These are phyloP conservation scores for Calycopis cecrops DNA, from an alignment of 1,140 invertebrate genomes.

Conservation along the genomic window DNA sequence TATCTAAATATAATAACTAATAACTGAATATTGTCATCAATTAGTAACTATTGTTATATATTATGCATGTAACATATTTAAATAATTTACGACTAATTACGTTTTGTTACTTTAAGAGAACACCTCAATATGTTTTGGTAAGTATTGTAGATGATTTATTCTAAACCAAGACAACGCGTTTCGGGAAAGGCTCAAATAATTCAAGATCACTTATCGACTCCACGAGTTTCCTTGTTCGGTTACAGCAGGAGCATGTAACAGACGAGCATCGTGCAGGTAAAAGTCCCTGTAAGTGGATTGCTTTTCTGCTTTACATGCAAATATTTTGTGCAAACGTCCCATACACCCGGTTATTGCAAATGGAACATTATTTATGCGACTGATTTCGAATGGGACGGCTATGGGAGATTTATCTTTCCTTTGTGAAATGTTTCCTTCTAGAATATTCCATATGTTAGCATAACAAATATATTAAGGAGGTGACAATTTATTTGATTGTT, in stretches of 20 bases:
- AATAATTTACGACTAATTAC: too few species aligned
- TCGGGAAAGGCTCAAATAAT: too few species aligned
- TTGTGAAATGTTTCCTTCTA: constrained; percentile 14
- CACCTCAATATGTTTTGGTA: too few species aligned
- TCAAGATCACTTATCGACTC: constrained; percentile 25
- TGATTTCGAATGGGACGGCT: constrained; percentile 12
- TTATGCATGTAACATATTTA: too few species aligned
- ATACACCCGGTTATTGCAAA: constrained; percentile 31
- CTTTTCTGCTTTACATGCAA: constrained; percentile 70
- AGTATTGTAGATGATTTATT: too few species aligned
- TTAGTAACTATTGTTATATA: too few species aligned
- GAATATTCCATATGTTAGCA: constrained; percentile 15
- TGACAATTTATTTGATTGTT: constrained; percentile 4
- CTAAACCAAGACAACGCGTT: too few species aligned
- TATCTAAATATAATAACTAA: too few species aligned
- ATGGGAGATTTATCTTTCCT: constrained; percentile 14
- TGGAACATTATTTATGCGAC: constrained; percentile 18
- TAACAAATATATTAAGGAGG: constrained; percentile 14
- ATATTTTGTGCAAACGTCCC: constrained; percentile 66
- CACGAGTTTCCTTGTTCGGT: constrained; percentile 25
- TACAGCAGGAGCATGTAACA: constrained; percentile 41
- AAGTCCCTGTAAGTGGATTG: constrained; percentile 68
- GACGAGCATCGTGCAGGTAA: constrained; percentile 64
- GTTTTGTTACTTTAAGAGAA: too few species aligned
- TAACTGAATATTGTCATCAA: too few species aligned